Conservation (phyloP, 2,888 invertebrate species). For the Drosophila meridionalis region DNA sequence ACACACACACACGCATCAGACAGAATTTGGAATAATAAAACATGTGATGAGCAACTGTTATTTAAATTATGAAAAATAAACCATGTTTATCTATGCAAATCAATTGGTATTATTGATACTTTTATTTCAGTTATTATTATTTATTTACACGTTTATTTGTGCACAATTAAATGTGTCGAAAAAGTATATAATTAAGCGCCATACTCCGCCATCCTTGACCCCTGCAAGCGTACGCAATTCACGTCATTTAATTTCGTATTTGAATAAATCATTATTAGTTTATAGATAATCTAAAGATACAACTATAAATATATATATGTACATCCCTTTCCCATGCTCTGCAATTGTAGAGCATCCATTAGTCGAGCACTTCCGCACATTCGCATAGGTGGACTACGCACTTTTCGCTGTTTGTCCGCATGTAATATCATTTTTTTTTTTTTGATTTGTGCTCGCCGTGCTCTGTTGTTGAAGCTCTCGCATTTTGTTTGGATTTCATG, state of each 20-base stretch:
- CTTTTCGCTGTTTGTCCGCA: neutral
- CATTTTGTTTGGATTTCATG: conserved; percentile 69
- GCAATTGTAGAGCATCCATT: neutral
- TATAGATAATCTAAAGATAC: neutral
- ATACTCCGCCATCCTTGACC: neutral
- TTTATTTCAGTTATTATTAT: conserved; percentile 22
- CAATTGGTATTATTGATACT: conserved; percentile 48
- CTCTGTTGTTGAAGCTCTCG: conserved; percentile 57
- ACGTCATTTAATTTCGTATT: neutral
- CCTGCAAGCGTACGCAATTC: neutral
- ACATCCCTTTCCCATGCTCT: neutral
- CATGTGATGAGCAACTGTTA: conserved; percentile 1
- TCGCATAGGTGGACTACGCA: neutral
- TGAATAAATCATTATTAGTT: neutral
- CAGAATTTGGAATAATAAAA: conserved; percentile 3
- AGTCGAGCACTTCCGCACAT: neutral
- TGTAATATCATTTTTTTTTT: conserved; percentile 6
- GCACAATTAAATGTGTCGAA: neutral
- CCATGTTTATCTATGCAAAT: conserved; percentile 38
- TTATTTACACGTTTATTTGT: conserved; percentile 11
- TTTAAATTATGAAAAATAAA: conserved; percentile 57
- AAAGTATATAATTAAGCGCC: neutral
- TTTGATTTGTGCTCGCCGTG: conserved; percentile 46
- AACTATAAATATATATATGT: neutral
- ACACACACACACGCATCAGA: neutral